These are phyloP conservation scores for Bradypus variegatus DNA, from an alignment of 2,797 vertebrate genomes.

Conservation along the genomic window DNA sequence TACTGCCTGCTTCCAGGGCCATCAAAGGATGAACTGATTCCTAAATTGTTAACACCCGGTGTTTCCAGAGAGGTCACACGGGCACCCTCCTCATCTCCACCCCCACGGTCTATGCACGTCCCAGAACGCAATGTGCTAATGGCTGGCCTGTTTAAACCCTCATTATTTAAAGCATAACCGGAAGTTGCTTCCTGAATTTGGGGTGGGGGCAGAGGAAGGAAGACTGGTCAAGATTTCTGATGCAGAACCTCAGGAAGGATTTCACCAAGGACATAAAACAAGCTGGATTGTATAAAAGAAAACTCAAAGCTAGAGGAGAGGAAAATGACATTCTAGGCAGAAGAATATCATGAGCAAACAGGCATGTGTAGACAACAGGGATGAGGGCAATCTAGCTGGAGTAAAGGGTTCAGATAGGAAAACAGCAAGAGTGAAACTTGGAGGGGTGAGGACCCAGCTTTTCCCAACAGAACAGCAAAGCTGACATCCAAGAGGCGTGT, in stretches of 20 bases:
- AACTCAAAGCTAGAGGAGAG: neutral
- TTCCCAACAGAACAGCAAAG: neutral
- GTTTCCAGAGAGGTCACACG: neutral
- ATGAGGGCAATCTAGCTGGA: neutral
- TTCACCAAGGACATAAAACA: neutral
- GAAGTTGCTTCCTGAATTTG: neutral
- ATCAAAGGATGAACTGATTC: neutral
- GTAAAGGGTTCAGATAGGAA: neutral
- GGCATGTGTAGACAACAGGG: accelerated
- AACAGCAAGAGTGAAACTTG: neutral
- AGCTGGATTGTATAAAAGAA: neutral
- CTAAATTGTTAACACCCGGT: neutral
- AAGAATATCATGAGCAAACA: neutral
- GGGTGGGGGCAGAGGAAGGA: neutral
- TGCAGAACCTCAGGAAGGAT: neutral
- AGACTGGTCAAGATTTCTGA: neutral
- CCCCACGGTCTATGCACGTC: no score
- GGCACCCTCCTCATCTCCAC: neutral
- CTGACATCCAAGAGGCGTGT: accelerated
- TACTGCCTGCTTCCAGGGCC: neutral
- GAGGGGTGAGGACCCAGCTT: neutral
- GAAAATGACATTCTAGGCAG: neutral
- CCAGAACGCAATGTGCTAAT: no score
- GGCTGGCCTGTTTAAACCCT: neutral
- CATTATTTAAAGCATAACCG: neutral